Base-by-base conservation (phyloP, 1,140 invertebrate species). In the Chymomyza costata region DNA sequence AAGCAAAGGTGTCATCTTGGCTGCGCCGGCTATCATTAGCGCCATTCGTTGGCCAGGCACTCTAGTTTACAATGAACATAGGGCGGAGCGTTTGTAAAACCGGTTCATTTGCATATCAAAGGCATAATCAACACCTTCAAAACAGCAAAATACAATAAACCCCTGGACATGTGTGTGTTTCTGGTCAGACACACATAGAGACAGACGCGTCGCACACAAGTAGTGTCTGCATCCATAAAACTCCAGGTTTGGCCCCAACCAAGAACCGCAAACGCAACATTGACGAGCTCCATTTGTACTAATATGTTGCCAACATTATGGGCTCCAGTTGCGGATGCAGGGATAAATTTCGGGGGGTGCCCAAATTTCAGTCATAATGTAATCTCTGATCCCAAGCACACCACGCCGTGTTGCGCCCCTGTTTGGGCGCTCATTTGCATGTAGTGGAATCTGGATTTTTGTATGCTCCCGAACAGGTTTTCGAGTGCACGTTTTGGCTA, bases 21-120 rank as follows among this genome's bases (percentile, higher is more conserved):
- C n/a, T 7, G 43, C 45, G 35, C 61, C 54, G 53, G n/a, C 71
- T 71, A 76, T 78, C 71, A 78, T 78, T 78, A 76, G 66, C 71
- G 71, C 73, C 73, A 64, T 71, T 71, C 71, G 71, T 76, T 46
- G n/a, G n/a, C n/a, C n/a, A n/a, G n/a, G n/a, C n/a, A n/a, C n/a
- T n/a, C n/a, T n/a, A n/a, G n/a, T n/a, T n/a, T 34, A 15, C 40
- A 13, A 18, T 11, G 5, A 39, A 3, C 18, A 1, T 6, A 19
- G 31, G 38, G 30, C 47, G 32, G 10, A 10, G 44, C 28, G 14
- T 25, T 34, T 39, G 51, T 71, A 56, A 67, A 78, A 78, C 71
- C 66, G 49, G 71, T 78, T 78, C 73, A 80, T 80, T 80, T 80
- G 73, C 73, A 80, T 80, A 80, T 80, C 73, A 80, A 80, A 80